Evolutionary conservation across 37 sponge, comb jelly and placozoan species (phyloP).

Genomic region (Theonella swinhoei): DNA sequence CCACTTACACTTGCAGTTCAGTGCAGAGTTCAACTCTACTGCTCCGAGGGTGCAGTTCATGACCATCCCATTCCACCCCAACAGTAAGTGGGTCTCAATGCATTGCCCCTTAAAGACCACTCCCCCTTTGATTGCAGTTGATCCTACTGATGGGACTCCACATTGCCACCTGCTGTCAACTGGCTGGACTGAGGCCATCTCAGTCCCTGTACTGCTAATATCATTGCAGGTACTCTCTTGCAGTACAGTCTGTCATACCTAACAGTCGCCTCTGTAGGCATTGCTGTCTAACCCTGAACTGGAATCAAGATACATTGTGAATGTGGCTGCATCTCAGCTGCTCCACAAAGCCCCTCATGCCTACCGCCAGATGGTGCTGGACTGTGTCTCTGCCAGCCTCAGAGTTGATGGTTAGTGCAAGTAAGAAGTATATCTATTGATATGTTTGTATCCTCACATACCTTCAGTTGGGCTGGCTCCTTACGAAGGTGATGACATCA

Average conservation of each 20-base stretch:
- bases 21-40: slow-evolving; percentile 62
- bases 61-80: slow-evolving; percentile 92
- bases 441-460: neutral
- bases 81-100: slow-evolving; percentile 38
- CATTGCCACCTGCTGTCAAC: slow-evolving; percentile 22
- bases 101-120: neutral
- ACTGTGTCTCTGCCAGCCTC: slow-evolving; percentile 86
- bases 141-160: slow-evolving; percentile 50
- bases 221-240: slow-evolving; percentile 26
- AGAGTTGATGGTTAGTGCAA: slow-evolving; percentile 70
- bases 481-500: slow-evolving; percentile 22
- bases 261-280: slow-evolving; percentile 13
- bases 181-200: slow-evolving; percentile 45
- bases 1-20: slow-evolving; percentile 50
- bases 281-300: slow-evolving; percentile 72
- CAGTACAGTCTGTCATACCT: neutral
- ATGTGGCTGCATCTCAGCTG: slow-evolving; percentile 63
- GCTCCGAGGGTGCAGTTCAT: slow-evolving; percentile 79
- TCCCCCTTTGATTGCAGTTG: slow-evolving; percentile 21
- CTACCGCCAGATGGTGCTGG: slow-evolving; percentile 87
- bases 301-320: slow-evolving; percentile 48
- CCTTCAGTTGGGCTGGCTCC: slow-evolving; percentile 74
- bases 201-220: slow-evolving; percentile 22
- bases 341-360: slow-evolving; percentile 63
- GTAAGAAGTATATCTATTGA: neutral